A percentile compares a stretch with the other conserved stretches of the same genome.
phyloP scores from a whole-genome alignment of 2,113 vertebrate genomes.

The Chaenocephalus aceratus region DNA sequence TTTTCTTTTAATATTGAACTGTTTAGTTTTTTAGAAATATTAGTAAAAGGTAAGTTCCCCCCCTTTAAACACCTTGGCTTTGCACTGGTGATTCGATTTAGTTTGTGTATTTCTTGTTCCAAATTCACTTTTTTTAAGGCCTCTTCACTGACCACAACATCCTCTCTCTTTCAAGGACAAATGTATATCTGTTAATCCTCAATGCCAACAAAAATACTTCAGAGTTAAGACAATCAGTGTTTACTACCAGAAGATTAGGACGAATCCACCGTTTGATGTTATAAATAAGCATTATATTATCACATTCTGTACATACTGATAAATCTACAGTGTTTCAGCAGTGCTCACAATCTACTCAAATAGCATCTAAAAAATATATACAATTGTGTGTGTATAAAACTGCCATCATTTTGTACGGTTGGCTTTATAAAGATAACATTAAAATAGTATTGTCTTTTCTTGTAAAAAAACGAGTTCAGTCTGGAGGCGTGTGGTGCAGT shows the following conservation, averaged over 20 bases:
- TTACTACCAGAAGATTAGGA: constrained; percentile 51
- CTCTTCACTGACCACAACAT: background rate
- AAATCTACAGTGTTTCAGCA: constrained; percentile 45
- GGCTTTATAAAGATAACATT: constrained; percentile 33
- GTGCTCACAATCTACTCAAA: constrained; percentile 16
- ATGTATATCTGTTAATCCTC: background rate
- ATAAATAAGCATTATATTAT: constrained; percentile 74
- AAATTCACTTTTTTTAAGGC: background rate
- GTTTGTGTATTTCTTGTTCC: background rate
- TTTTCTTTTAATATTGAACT: too few species aligned
- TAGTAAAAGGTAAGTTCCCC: too few species aligned
- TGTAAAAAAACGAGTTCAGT: constrained; percentile 1
- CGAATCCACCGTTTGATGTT: constrained; percentile 32
- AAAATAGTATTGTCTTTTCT: constrained; percentile 1
- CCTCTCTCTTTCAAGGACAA: background rate
- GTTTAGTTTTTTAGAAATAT: too few species aligned
- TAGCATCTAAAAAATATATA: constrained; percentile 16
- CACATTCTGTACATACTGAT: constrained; percentile 51
- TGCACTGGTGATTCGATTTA: background rate
- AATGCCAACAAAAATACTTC: background rate
- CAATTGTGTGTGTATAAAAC: constrained; percentile 21
- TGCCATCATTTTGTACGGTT: constrained; percentile 1
- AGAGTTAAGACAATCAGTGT: constrained; percentile 29
- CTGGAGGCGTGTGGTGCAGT: too few species aligned
- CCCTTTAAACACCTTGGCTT: too few species aligned